Percentiles rank a stretch among this genome's conserved stretches.
Evolutionary conservation across 2,888 invertebrate genomes (phyloP).

Genomic region (Dorcus parallelipipedus): DNA sequence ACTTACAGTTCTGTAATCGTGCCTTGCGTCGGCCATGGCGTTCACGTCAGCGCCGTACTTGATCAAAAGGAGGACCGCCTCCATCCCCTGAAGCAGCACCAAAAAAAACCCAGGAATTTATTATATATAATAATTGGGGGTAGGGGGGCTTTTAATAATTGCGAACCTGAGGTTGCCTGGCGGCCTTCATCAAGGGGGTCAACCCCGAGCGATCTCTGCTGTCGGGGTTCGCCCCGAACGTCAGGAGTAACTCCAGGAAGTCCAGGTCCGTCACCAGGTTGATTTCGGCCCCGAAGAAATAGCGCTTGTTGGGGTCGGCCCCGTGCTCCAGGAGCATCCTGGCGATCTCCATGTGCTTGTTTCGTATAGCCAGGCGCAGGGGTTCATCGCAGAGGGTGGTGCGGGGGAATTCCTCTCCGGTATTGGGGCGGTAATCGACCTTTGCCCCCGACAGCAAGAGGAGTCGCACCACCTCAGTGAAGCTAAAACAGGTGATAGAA

Average conservation of each 20-base stretch:
- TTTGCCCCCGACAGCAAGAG: constrained; percentile 74
- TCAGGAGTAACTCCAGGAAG: constrained; percentile 76
- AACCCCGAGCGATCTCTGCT: constrained; percentile 82
- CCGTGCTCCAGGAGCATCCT: constrained; percentile 75
- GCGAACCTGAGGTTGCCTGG: constrained; percentile 64
- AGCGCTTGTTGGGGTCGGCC: constrained; percentile 85
- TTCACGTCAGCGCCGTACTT: constrained; percentile 84
- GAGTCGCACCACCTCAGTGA: constrained; percentile 65
- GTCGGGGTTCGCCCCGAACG: constrained; percentile 85
- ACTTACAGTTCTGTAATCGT: constrained; percentile 74
- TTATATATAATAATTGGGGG: neutral
- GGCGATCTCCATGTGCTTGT: constrained; percentile 74
- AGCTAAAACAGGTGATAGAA: constrained; percentile 44
- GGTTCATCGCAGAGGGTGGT: constrained; percentile 83
- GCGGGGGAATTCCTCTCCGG: constrained; percentile 66
- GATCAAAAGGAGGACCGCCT: constrained; percentile 71
- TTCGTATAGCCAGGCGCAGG: constrained; percentile 81
- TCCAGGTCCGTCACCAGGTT: constrained; percentile 81
- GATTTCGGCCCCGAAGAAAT: constrained; percentile 88
- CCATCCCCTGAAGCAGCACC: constrained; percentile 59
- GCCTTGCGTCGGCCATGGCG: constrained; percentile 78
- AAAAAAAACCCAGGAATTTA: constrained; percentile 19
- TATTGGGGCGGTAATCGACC: constrained; percentile 74
- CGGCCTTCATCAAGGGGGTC: constrained; percentile 89
- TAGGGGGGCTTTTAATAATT: no score